phyloP scores from a whole-genome alignment of 2,113 vertebrate genomes.

The Indri indri region DNA sequence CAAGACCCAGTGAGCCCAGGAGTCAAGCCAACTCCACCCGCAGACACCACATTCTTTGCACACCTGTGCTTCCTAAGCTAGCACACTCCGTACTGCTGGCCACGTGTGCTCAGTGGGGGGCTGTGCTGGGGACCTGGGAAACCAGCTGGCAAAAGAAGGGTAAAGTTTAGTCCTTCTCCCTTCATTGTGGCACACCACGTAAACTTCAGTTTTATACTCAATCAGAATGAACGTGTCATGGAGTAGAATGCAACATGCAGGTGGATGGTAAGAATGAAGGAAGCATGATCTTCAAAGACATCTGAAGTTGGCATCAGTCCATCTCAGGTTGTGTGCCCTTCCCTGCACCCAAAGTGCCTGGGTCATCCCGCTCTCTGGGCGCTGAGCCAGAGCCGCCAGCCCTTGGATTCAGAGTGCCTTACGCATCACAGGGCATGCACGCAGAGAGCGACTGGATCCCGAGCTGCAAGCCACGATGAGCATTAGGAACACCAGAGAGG shows the following conservation, averaged over 20 bases:
- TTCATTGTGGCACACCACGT: not conserved
- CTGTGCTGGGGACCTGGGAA: not conserved
- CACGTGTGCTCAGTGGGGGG: not conserved
- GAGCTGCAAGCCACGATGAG: not conserved
- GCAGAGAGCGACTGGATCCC: too few relatives aligned
- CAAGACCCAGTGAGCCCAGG: not conserved
- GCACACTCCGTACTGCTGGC: not conserved
- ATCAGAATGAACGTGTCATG: accelerated
- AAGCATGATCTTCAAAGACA: not conserved
- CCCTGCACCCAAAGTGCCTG: not conserved
- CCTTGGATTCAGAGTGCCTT: accelerated
- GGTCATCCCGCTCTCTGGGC: not conserved
- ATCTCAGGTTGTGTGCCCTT: accelerated
- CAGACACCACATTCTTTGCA: not conserved
- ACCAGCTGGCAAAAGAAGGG: too few relatives aligned
- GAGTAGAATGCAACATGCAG: not conserved
- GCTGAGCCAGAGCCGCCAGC: not conserved
- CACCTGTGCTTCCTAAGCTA: not conserved
- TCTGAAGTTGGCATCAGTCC: too few relatives aligned
- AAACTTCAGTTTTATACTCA: not conserved
- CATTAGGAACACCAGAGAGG: not conserved
- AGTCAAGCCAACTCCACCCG: not conserved
- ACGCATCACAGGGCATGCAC: not conserved
- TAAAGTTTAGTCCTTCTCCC: not conserved
- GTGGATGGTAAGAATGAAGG: too few relatives aligned